Conservation (phyloP, 2,888 invertebrate species). For the Andrena flavipes region DNA sequence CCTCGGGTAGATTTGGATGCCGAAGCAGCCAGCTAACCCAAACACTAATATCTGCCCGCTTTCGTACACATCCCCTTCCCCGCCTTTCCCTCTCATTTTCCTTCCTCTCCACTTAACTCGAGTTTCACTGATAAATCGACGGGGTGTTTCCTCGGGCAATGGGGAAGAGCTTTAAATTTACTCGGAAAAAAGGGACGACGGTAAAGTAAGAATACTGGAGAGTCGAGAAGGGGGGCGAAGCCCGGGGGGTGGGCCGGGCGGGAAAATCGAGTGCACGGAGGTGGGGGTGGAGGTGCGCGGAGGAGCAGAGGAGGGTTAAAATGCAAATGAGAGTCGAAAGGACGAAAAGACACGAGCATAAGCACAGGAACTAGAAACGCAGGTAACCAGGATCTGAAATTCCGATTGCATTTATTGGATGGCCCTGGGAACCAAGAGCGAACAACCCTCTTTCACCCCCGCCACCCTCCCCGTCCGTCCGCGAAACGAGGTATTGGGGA, state of each 20-base stretch:
- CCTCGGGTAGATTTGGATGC: constrained; percentile 28
- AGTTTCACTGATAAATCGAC: constrained; percentile 68
- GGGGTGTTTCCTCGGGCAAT: constrained; percentile 56
- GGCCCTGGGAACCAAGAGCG: constrained; percentile 27
- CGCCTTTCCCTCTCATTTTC: constrained; percentile 45
- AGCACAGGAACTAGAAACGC: constrained; percentile 28
- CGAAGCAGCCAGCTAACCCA: constrained; percentile 16
- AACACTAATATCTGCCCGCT: constrained; percentile 38
- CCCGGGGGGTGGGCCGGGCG: not conserved
- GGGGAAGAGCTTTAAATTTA: constrained; percentile 57
- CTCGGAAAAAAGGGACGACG: constrained; percentile 9
- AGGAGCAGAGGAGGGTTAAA: constrained; percentile 14
- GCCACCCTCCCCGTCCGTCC: constrained; percentile 3
- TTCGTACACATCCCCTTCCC: constrained; percentile 49
- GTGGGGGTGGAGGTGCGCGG: not conserved
- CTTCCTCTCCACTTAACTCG: constrained; percentile 49
- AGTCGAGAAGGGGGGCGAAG: not conserved
- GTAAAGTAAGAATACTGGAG: not conserved
- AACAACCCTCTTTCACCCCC: not conserved
- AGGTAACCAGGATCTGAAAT: constrained; percentile 64
- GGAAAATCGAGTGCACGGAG: not conserved
- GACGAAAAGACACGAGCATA: constrained; percentile 55
- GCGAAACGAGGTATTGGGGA: constrained; percentile 32
- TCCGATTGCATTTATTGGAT: constrained; percentile 59
- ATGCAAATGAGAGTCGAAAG: constrained; percentile 59